Conservation (phyloP, 2,797 vertebrate species). For the Trachurus trachurus region DNA sequence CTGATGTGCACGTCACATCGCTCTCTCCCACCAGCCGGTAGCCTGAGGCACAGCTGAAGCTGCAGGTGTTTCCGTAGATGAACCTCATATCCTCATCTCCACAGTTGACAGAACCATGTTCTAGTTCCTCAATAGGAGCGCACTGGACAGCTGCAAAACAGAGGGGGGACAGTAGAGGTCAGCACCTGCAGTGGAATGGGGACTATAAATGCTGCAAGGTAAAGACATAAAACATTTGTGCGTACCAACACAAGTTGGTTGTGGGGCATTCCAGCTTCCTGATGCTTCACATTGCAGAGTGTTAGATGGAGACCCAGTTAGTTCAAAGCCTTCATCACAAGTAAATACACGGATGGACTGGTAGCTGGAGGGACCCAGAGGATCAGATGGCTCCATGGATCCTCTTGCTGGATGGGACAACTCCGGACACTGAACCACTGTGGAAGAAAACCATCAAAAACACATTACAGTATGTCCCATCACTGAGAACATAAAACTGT, state of each 20-base stretch:
- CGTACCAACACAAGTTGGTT: constrained; percentile 77
- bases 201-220: not conserved
- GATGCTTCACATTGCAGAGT: constrained; percentile 71
- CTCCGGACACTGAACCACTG: constrained; percentile 77
- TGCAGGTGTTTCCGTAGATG: constrained; percentile 81
- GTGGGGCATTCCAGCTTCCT: constrained; percentile 77
- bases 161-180: constrained; percentile 10
- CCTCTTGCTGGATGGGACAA: constrained; percentile 58
- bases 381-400: constrained; percentile 61
- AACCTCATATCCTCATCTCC: constrained; percentile 61
- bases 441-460: constrained; percentile 15
- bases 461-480: not conserved
- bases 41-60: constrained; percentile 82
- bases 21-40: constrained; percentile 77
- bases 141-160: constrained; percentile 76
- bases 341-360: constrained; percentile 76
- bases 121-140: constrained; percentile 52
- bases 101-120: constrained; percentile 74
- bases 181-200: not conserved
- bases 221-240: not conserved
- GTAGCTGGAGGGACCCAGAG: constrained; percentile 72
- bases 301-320: constrained; percentile 58
- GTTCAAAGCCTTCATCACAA: constrained; percentile 79
- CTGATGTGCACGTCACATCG: constrained; percentile 77
- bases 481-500: too few species aligned